Evolutionary conservation across 2,797 vertebrate genomes (phyloP), one percentile per base, ranked within the genome.

Genomic region (Zalophus californianus): DNA sequence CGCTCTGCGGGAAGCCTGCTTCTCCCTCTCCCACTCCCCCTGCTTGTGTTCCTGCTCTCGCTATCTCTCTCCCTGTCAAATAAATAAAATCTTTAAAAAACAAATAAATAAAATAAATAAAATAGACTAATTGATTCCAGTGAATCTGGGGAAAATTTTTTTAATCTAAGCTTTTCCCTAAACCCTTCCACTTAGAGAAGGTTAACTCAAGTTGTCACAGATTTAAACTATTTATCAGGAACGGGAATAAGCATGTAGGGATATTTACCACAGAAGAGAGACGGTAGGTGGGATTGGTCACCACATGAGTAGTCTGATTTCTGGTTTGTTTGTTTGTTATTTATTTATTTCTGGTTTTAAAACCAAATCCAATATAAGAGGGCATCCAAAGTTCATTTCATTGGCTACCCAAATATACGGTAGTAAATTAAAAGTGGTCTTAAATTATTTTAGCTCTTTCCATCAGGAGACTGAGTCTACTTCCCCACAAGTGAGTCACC

Each of bases 301-400:
- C 32, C 35, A 35, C 21, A 32, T 41, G 35, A 68, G 16, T 52
- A n/a, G 2, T 50, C 35, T 38, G 41, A 92, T 79, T 82, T 86
- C 88, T 52, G 86, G 87, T 62, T 97, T 50, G 21, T 25, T 23
- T 12, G 20, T 23, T 38, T 25, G 20, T 38, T 11, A 6, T 16
- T 20, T 56, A 38, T 38, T 41, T 72, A 94, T 79, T 82, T 83
- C 85, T 52, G 77, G 84, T 62, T 97, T 62, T 44, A 92, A 89
- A 89, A 52, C 32, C 44, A 90, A 82, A 68, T 35, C 18, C 15
- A 41, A 27, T 88, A 27, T 27, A 79, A 91, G 54, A 95, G 64
- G 48, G 66, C 11, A 8, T n/a, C 60, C 52, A 38, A 80, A 58
- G 64, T 66, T 82, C 44, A 78, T 35, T 86, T 94, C 18, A 10